phyloP scores from a whole-genome alignment of 2,888 invertebrate species.

The Heliconius ismenius region DNA sequence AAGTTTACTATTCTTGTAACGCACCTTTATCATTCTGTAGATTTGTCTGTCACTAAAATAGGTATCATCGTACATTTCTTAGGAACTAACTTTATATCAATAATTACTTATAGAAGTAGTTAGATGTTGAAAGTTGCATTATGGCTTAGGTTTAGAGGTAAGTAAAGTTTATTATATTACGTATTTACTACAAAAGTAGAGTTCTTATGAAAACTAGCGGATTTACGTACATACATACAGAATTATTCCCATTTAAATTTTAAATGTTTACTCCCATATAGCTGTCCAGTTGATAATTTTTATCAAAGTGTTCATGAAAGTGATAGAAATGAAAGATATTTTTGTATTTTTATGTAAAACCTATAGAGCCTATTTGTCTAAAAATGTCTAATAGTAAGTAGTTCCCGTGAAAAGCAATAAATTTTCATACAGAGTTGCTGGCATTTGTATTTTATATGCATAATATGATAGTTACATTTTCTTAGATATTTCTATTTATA shows the following conservation, averaged over 20 bases:
- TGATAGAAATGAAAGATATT: constrained; percentile 76
- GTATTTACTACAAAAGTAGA: constrained; percentile 66
- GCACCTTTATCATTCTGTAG: constrained; percentile 54
- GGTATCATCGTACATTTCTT: constrained; percentile 44
- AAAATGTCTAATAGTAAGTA: constrained; percentile 48
- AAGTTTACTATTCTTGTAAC: constrained; percentile 70
- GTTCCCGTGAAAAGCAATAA: constrained; percentile 55
- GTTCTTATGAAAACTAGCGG: constrained; percentile 57
- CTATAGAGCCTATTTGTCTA: constrained; percentile 55
- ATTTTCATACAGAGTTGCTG: constrained; percentile 33
- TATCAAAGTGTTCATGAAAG: constrained; percentile 78
- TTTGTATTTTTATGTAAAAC: constrained; percentile 72
- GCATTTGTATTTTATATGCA: constrained; percentile 15
- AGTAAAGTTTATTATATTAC: constrained; percentile 46
- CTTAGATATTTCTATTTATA: background rate
- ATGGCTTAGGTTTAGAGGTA: constrained; percentile 38
- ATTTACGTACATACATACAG: constrained; percentile 44
- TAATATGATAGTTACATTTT: constrained; percentile 8
- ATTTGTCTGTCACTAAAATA: constrained; percentile 49
- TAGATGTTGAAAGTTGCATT: constrained; percentile 69
- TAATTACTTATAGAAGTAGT: constrained; percentile 60
- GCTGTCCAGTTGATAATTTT: constrained; percentile 69
- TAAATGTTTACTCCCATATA: constrained; percentile 53
- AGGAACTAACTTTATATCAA: constrained; percentile 54
- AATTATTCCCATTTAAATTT: constrained; percentile 49